A percentile compares a stretch with the other conserved stretches of the same genome.
Conservation (phyloP, 2,888 invertebrate species). For the Agrochola litura region DNA sequence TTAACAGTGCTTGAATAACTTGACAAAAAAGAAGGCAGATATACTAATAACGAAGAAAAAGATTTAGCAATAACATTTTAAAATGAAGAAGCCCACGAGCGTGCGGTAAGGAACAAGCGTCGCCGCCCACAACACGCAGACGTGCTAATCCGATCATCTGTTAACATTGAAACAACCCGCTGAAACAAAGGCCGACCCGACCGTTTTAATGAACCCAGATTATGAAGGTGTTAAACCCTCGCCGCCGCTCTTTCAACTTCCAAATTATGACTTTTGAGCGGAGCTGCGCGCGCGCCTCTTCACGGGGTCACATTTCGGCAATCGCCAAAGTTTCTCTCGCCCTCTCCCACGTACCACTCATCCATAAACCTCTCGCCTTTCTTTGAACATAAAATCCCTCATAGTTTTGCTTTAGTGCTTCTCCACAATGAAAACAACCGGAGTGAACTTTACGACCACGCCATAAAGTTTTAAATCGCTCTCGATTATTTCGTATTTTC, state of each 20-base stretch:
- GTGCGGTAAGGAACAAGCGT: conserved; percentile 70
- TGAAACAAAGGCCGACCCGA: conserved; percentile 89
- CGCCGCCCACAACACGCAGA: conserved; percentile 78
- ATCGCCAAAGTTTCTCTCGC: conserved; percentile 77
- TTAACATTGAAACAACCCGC: conserved; percentile 87
- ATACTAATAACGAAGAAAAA: conserved; percentile 29
- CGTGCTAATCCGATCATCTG: conserved; percentile 89
- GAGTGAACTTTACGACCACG: conserved; percentile 80
- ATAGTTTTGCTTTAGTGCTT: conserved; percentile 76
- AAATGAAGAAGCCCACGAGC: conserved; percentile 65
- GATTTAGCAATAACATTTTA: conserved; percentile 47
- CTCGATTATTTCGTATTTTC: conserved; percentile 73
- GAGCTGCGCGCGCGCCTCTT: conserved; percentile 80
- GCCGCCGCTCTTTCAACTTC: conserved; percentile 88
- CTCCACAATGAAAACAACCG: conserved; percentile 67
- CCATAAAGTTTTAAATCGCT: conserved; percentile 75
- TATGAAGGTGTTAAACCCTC: conserved; percentile 90
- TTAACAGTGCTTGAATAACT: not conserved
- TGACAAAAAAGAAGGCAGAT: not conserved
- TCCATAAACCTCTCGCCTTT: conserved; percentile 83
- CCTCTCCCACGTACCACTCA: conserved; percentile 75
- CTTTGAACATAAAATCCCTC: conserved; percentile 81
- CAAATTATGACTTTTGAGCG: conserved; percentile 88
- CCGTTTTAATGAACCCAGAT: conserved; percentile 89
- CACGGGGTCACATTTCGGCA: conserved; percentile 88